A percentile compares a stretch with the other conserved stretches of the same genome.
phyloP scores from a whole-genome alignment of 2,797 vertebrate species.

The Rhodeus uyekii region DNA sequence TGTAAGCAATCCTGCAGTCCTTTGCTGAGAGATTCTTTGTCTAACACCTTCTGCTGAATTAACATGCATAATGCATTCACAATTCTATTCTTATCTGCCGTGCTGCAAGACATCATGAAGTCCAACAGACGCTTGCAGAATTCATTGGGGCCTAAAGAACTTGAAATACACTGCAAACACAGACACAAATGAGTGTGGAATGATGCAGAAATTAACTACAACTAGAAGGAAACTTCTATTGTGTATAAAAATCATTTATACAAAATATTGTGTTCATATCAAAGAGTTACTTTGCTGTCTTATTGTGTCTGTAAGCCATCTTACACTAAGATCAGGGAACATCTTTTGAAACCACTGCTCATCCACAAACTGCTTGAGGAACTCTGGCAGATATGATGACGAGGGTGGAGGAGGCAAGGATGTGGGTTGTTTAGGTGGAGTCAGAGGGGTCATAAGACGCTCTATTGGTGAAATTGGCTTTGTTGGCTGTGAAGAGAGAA shows the following conservation, averaged over 20 bases:
- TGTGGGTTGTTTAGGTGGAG: constrained; percentile 8
- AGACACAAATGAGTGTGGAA: background rate
- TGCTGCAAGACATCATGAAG: constrained; percentile 35
- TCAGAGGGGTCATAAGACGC: background rate
- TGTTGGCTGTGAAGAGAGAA: background rate
- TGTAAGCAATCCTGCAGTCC: constrained; percentile 7
- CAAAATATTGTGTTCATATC: background rate
- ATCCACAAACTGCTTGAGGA: constrained; percentile 47
- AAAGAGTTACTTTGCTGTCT: background rate
- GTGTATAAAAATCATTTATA: too few relatives aligned
- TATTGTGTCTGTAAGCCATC: background rate
- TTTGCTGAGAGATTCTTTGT: constrained; percentile 19
- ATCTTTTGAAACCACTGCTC: constrained; percentile 50
- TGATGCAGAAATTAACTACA: background rate
- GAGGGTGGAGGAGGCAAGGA: background rate
- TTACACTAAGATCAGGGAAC: constrained; percentile 42
- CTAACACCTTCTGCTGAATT: constrained; percentile 16
- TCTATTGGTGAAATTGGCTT: constrained; percentile 21
- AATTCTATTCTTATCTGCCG: constrained; percentile 29
- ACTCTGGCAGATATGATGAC: constrained; percentile 30
- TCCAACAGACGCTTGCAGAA: constrained; percentile 45
- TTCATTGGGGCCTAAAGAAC: constrained; percentile 32
- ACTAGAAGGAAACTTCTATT: background rate
- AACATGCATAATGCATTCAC: constrained; percentile 15
- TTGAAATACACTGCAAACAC: constrained; percentile 40